Base-by-base conservation (phyloP, 2,113 vertebrate species). In the Aldabrachelys gigantea region DNA sequence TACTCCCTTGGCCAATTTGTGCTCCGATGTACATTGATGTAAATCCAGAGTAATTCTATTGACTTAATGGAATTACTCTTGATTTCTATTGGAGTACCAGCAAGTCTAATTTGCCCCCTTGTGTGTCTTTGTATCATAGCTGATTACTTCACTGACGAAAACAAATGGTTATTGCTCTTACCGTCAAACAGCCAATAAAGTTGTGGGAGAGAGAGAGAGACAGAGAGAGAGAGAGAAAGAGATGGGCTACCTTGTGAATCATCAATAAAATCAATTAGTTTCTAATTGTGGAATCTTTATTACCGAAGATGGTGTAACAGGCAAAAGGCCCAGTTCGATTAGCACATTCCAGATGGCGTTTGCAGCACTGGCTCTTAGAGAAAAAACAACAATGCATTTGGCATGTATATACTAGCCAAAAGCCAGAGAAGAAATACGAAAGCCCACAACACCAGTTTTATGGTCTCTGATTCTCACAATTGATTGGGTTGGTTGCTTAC, bases 231-330 rank as follows among this genome's bases (percentile, higher is more conserved):
- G 9, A 94, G 59, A 92, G 82, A 29, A 87, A 91, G 49, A 93
- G 86, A 56, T 4, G 79, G 50, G 11, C 54, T 83, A 44, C 82
- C 87, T 86, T 92, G 89, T 93, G 92, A 81, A 90, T 97, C 86
- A 96, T 91, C 92, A 92, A 78, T 94, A 85, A 96, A 87, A 89
- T 89, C 96, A 97, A 79, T 97, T 97, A 95, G 49, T 31, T 94
- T 88, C 65, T 95, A 95, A 86, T 84, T 92, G 85, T 94, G 89
- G 93, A 96, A 96, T 80, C 85, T 92, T 96, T 94, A 96, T 97
- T 94, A 94, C 86, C 87, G 90, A 95, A 82, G 80, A 93, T 97
- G 94, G 87, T 88, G 62, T 85, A 97, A 85, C 80, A 96, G 90
- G 86, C 95, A 96, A 87, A 80, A 87, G 90, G 90, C 65, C 54